A percentile compares a stretch with the other conserved stretches of the same genome.
Evolutionary conservation across 2,888 invertebrate species (phyloP).

Genomic region (Yponomeuta malinellus): DNA sequence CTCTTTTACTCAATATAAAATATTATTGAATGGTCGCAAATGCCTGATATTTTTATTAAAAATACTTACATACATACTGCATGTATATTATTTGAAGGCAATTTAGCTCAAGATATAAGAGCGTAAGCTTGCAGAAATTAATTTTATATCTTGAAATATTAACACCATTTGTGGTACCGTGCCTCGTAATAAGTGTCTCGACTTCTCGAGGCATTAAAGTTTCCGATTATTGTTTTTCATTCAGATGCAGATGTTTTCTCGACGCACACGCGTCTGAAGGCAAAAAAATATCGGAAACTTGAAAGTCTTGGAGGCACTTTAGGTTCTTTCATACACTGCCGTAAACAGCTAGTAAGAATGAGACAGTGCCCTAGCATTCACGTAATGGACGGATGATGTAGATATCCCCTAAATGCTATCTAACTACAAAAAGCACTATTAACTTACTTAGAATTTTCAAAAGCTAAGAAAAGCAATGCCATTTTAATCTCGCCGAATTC

Average conservation of each 20-base stretch:
- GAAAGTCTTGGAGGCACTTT: not conserved
- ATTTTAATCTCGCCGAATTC: not conserved
- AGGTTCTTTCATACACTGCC: not conserved
- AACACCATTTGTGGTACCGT: not conserved
- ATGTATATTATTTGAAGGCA: not conserved
- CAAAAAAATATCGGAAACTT: no score
- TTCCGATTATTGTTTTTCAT: no score
- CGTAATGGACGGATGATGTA: conserved; percentile 30
- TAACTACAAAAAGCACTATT: conserved; percentile 8
- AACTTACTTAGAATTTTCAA: conserved; percentile 11
- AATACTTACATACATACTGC: not conserved
- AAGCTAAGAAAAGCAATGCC: conserved; percentile 4
- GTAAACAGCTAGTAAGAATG: not conserved
- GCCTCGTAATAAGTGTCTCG: no score
- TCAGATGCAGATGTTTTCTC: no score
- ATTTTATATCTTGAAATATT: not conserved
- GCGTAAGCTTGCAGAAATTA: not conserved
- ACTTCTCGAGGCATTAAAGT: no score
- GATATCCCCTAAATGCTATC: conserved; percentile 14
- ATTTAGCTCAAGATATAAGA: not conserved
- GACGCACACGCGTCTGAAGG: no score
- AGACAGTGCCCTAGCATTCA: conserved; percentile 18
- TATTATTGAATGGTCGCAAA: not conserved
- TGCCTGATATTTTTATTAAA: not conserved
- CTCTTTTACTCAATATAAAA: not conserved